Evolutionary conservation across 2,113 vertebrate genomes (phyloP).

Genomic region (Carettochelys insculpta): DNA sequence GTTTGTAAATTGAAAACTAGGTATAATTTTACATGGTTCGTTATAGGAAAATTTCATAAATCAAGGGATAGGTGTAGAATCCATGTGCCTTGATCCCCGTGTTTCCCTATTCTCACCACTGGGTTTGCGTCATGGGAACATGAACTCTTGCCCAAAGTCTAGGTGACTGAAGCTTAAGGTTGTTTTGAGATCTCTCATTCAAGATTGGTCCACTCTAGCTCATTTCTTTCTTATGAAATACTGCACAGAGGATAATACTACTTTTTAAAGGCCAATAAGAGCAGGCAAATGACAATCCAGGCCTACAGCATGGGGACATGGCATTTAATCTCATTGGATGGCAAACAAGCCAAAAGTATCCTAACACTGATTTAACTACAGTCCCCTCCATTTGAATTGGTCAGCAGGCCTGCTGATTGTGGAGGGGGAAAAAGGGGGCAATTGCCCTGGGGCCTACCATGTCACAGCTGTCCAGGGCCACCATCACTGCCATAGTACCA

Average conservation of each 20-base stretch:
- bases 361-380: background rate
- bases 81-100: background rate
- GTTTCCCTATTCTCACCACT: background rate
- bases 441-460: no score
- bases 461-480: no score
- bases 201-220: background rate
- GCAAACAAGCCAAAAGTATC: background rate
- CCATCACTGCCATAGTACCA: no score
- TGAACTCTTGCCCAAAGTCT: background rate
- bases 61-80: no score
- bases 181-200: background rate
- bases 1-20: no score
- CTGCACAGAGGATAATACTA: background rate
- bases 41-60: no score
- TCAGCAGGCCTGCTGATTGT: no score
- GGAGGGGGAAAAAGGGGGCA: no score
- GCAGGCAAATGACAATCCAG: background rate
- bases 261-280: background rate
- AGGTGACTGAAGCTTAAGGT: background rate
- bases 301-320: background rate
- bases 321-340: background rate
- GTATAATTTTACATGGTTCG: no score
- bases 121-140: background rate
- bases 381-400: no score
- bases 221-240: background rate